Conservation (phyloP, 1,140 invertebrate genomes). For the Drosophila truncata region DNA sequence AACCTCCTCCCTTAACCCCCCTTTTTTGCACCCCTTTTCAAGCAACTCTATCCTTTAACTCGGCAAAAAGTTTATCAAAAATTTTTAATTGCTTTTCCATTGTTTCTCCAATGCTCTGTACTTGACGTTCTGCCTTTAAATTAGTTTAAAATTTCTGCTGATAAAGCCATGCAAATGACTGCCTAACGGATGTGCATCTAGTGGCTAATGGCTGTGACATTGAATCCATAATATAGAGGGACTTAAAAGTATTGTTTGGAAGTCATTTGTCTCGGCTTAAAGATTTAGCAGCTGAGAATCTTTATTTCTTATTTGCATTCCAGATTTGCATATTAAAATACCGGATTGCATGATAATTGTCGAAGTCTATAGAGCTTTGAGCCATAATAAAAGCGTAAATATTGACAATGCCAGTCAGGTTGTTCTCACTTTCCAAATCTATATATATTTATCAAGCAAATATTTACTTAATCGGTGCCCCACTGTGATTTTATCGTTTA, state of each 20-base stretch:
- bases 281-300: slow-evolving; percentile 9
- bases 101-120: slow-evolving; percentile 36
- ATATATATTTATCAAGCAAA: neutral
- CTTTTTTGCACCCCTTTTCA: neutral
- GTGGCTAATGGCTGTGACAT: slow-evolving; percentile 43
- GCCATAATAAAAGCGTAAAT: slow-evolving; percentile 17
- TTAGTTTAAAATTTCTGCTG: slow-evolving; percentile 49
- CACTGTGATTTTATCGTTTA: slow-evolving; percentile 2
- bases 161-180: slow-evolving; percentile 42
- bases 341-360: slow-evolving; percentile 21
- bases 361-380: slow-evolving; percentile 2
- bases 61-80: slow-evolving; percentile 53
- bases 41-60: slow-evolving; percentile 16
- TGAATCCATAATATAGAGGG: slow-evolving; percentile 30
- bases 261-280: slow-evolving; percentile 29
- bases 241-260: slow-evolving; percentile 12
- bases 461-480: slow-evolving; percentile 2
- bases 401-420: neutral
- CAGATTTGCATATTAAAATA: slow-evolving; percentile 29
- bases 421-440: slow-evolving; percentile 3
- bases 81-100: slow-evolving; percentile 77
- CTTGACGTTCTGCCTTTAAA: slow-evolving; percentile 38
- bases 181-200: slow-evolving; percentile 22
- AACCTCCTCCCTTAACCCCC: neutral
- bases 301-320: slow-evolving; percentile 32